A percentile compares a stretch with the other conserved stretches of the same genome.
Conservation (phyloP, 2,888 invertebrate genomes). For the Netelia inedita region DNA sequence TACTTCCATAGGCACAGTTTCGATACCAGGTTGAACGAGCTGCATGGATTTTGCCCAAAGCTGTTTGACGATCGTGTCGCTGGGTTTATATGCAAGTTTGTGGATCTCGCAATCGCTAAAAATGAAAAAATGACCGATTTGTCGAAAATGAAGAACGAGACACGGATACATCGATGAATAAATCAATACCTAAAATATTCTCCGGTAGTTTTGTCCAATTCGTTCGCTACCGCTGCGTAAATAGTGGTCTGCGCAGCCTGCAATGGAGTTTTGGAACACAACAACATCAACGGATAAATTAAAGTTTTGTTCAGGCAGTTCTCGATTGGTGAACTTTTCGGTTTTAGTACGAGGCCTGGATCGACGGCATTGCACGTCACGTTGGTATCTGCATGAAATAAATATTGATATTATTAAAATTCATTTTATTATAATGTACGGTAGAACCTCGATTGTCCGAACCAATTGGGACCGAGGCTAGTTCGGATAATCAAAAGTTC, state of each 20-base stretch:
- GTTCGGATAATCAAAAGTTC: too few species aligned
- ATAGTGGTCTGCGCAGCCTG: constrained; percentile 90
- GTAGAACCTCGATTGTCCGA: too few species aligned
- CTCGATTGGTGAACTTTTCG: constrained; percentile 86
- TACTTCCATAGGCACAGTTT: constrained; percentile 36
- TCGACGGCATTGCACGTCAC: constrained; percentile 90
- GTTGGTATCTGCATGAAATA: constrained; percentile 86
- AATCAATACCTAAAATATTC: constrained; percentile 89
- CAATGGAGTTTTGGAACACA: constrained; percentile 89
- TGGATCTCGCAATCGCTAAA: constrained; percentile 84
- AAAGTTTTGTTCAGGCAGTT: constrained; percentile 87
- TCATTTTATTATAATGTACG: constrained; percentile 19
- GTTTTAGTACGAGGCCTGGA: constrained; percentile 89
- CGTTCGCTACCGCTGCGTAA: constrained; percentile 89
- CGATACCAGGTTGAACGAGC: constrained; percentile 65
- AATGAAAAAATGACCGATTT: constrained; percentile 31
- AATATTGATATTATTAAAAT: constrained; percentile 2
- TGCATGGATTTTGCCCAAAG: constrained; percentile 81
- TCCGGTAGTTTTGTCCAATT: constrained; percentile 87
- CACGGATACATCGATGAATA: constrained; percentile 12
- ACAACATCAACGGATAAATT: constrained; percentile 89
- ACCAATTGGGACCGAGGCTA: too few species aligned
- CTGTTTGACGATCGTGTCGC: constrained; percentile 78
- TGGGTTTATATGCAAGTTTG: constrained; percentile 80
- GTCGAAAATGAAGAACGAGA: background rate